Evolutionary conservation across 2,113 vertebrate genomes (phyloP), one percentile per base, ranked within the genome.

Genomic region (Petaurus breviceps): DNA sequence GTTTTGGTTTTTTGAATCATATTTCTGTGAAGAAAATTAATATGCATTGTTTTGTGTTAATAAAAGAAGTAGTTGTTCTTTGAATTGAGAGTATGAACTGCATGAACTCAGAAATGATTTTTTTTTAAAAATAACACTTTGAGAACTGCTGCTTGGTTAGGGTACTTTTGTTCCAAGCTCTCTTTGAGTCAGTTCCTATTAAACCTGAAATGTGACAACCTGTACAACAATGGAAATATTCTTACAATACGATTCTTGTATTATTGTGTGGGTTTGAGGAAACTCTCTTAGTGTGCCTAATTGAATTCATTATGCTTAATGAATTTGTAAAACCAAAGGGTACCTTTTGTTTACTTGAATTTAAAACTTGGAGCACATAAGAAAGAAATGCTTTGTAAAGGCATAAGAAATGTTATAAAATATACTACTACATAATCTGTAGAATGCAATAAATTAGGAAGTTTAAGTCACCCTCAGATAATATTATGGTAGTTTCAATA

Each of bases 121-220:
- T 96, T 96, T 98, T 93, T n/a, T n/a, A n/a, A n/a, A n/a, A 55
- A 89, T 92, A 96, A 55, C 95, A 94, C 96, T 98, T 98, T 94
- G 96, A 92, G 97, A 98, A 97, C 92, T 96, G 96, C 6, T 24
- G 50, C 95, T 94, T 97, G 96, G 51, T 96, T 96, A 61, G 95
- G 96, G 52, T 97, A 89, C 96, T 97, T 98, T 93, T 97, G 96
- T 97, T 98, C 96, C 91, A 93, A n/a, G 51, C 93, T 97, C 96
- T 98, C 90, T 98, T 97, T 97, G 91, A 98, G 95, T 97, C 97
- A 97, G 94, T 96, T 98, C 96, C 95, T 97, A 93, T 98, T 96
- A 97, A 97, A 98, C 92, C 77, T 98, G 95, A 84, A 97, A 46
- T 91, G 96, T 93, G 97, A 92, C 1, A 91, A 96, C 96, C 94